Percentiles rank a stretch among this genome's conserved stretches.
phyloP scores from a whole-genome alignment of 1,140 invertebrate species.

The Drosophila parabipectinata region DNA sequence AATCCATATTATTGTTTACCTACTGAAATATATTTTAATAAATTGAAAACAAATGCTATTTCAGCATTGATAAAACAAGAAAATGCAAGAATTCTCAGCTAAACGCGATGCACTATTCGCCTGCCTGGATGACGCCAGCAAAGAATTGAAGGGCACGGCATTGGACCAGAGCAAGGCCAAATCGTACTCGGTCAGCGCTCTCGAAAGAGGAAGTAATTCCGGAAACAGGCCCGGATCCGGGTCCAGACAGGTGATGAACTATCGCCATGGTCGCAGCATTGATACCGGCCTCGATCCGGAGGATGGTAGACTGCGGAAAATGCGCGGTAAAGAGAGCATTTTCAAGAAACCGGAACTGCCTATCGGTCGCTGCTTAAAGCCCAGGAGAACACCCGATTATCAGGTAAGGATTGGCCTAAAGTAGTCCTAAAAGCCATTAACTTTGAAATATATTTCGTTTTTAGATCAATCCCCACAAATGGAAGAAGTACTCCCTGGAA shows the following conservation, averaged over 20 bases:
- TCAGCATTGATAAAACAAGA: constrained; percentile 3
- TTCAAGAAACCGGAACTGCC: constrained; percentile 89
- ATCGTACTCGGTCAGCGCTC: constrained; percentile 57
- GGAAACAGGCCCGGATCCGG: constrained; percentile 16
- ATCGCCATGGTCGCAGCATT: constrained; percentile 53
- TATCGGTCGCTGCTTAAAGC: constrained; percentile 85
- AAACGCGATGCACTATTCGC: constrained; percentile 86
- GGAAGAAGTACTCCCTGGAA: constrained; percentile 89
- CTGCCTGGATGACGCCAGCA: constrained; percentile 85
- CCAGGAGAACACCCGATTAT: constrained; percentile 87
- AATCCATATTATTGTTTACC: constrained; percentile 4
- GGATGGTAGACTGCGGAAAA: constrained; percentile 84
- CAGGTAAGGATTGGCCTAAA: constrained; percentile 71
- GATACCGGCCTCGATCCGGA: constrained; percentile 27
- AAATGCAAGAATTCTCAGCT: constrained; percentile 84
- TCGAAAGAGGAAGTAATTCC: constrained; percentile 33
- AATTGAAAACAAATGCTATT: constrained; percentile 13
- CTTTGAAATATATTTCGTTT: not conserved
- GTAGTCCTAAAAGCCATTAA: not conserved
- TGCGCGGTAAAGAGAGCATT: constrained; percentile 90
- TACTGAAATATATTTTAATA: constrained; percentile 1
- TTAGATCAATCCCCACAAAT: constrained; percentile 89
- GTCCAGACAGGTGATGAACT: constrained; percentile 53
- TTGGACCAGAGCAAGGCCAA: constrained; percentile 83
- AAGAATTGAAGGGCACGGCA: constrained; percentile 83